Base-by-base conservation (phyloP, 2,888 invertebrate species). In the Fragum whitleyi region DNA sequence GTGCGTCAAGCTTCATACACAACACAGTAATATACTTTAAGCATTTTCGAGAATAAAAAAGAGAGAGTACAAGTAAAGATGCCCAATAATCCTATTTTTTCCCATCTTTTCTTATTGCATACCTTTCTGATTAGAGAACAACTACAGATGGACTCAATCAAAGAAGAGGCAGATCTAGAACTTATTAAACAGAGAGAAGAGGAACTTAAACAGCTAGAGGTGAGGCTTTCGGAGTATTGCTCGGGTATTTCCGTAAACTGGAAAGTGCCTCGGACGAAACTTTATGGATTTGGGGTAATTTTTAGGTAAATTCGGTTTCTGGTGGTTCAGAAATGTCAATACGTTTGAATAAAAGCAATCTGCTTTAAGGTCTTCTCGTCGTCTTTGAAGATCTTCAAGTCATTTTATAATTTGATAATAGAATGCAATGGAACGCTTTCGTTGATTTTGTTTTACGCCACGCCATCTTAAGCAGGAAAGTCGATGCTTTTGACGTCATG, bases 121-220 rank as follows among this genome's bases (percentile, higher is more conserved):
- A n/a, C n/a, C n/a, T n/a, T n/a, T n/a, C n/a, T n/a, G n/a, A 36
- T 6, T 21, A 65, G 65, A 23, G 23, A 65, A 42, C 65, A 65
- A 19, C 21, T 65, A 36, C 65, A 65, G 26, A 65, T 65, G 16
- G 65, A 65, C 2, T 26, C 65, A 21, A 65, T 65, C 6, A 39
- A 65, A n/a, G 65, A 65, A 65, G 65, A 65, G 23, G 23, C 11
- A 2, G 26, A 65, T n/a, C 42, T 65, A 11, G 65, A 65, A 36
- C 65, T 42, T 1, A 65, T 65, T 23, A 65, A 65, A 42, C 21
- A 42, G 26, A 21, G 65, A 42, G 42, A 42, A n/a, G 65, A 39
- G 23, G 65, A 65, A n/a, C 65, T 65, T 42, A 39, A 65, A 39
- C 42, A 65, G 19, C 42, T 65, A 39, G 65, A 65, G 65, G 65